phyloP scores from a whole-genome alignment of 2,888 invertebrate species.

The Catocala sponsa region DNA sequence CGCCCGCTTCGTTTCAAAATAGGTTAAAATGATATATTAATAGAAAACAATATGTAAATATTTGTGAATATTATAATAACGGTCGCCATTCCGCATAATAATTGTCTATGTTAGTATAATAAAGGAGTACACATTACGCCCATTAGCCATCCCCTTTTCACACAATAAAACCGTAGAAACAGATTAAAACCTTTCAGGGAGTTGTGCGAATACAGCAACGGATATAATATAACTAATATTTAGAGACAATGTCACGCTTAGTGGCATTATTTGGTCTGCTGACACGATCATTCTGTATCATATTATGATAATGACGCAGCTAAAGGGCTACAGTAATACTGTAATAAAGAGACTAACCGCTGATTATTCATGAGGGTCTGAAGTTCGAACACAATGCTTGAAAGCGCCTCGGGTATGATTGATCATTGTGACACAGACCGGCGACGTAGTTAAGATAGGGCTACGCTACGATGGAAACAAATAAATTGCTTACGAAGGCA shows the following conservation, averaged over 20 bases:
- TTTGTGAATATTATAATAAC: conserved; percentile 4
- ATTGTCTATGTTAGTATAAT: conserved; percentile 17
- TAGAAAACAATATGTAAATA: conserved; percentile 2
- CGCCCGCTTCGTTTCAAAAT: not conserved
- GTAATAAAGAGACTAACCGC: conserved; percentile 48
- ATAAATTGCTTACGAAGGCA: conserved; percentile 43
- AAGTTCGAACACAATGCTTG: conserved; percentile 49
- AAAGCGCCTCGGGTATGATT: conserved; percentile 59
- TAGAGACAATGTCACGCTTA: conserved; percentile 30
- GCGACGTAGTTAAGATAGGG: conserved; percentile 57
- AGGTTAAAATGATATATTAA: not conserved
- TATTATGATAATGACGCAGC: conserved; percentile 55
- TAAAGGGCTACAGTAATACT: conserved; percentile 50
- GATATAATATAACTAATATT: conserved; percentile 23
- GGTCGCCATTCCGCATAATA: conserved; percentile 11
- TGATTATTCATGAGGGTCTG: conserved; percentile 64
- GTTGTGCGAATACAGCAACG: not conserved
- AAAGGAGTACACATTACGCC: conserved; percentile 6
- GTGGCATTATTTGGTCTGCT: conserved; percentile 26
- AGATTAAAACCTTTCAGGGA: conserved; percentile 9
- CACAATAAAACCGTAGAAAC: conserved; percentile 21
- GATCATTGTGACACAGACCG: conserved; percentile 59
- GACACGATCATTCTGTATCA: conserved; percentile 37
- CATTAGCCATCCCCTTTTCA: conserved; percentile 15
- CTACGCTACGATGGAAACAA: conserved; percentile 48